A percentile compares a stretch with the other conserved stretches of the same genome.
phyloP scores from a whole-genome alignment of 1,140 invertebrate genomes.

The Coelopa frigida region DNA sequence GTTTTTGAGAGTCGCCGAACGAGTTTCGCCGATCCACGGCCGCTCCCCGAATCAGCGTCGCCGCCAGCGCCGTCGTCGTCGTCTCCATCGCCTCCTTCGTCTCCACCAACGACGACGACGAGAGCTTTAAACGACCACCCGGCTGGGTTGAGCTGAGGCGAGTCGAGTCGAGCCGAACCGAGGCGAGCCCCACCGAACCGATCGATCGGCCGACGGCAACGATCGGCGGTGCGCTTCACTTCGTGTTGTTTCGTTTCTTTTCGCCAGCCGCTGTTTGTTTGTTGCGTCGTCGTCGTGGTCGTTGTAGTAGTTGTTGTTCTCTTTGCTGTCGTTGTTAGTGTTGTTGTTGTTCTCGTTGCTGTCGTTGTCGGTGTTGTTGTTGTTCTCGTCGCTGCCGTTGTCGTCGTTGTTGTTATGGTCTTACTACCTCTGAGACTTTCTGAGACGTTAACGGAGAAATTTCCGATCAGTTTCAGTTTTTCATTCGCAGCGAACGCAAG shows the following conservation, averaged over 20 bases:
- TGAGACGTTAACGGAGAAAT: conserved; percentile 31
- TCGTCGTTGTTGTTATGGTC: background rate
- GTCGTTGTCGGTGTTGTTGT: background rate
- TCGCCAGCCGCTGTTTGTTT: background rate
- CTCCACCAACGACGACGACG: no score
- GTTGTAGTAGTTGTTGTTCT: background rate
- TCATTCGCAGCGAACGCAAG: conserved; percentile 40
- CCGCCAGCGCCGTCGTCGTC: no score
- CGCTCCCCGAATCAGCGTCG: no score
- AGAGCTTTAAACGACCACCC: no score
- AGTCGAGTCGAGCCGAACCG: no score
- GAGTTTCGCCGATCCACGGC: no score
- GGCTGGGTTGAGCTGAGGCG: no score
- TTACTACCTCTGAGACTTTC: conserved; percentile 14
- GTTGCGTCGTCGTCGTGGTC: background rate
- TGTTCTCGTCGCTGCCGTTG: background rate
- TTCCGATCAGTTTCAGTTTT: conserved; percentile 44
- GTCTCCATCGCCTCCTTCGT: no score
- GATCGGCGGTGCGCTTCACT: no score
- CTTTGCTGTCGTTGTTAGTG: background rate
- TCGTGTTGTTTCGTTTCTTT: no score
- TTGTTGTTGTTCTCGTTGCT: background rate
- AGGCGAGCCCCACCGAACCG: no score
- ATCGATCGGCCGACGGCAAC: background rate
- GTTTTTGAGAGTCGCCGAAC: no score